phyloP scores from a whole-genome alignment of 2,113 vertebrate genomes.

The Bubo scandiacus region DNA sequence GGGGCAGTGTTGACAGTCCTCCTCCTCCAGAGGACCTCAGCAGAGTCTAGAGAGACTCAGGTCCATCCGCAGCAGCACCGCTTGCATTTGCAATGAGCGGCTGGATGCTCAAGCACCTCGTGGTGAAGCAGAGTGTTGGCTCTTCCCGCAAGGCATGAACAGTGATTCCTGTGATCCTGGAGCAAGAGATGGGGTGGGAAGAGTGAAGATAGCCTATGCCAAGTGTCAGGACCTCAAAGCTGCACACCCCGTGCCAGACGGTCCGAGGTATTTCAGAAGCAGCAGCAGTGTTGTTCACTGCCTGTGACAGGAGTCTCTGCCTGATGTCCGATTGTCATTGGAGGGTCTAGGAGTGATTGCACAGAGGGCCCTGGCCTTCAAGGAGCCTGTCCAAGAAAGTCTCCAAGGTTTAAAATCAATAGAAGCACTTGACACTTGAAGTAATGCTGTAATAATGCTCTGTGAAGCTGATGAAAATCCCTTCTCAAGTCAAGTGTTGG shows the following conservation, averaged over 20 bases:
- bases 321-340: background rate
- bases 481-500: background rate
- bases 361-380: background rate
- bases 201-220: background rate
- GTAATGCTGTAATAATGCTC: background rate
- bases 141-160: background rate
- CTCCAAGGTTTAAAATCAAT: background rate
- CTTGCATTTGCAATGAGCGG: rapidly evolving
- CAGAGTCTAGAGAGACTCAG: background rate
- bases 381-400: background rate
- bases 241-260: rapidly evolving
- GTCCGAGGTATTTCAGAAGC: background rate
- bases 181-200: background rate
- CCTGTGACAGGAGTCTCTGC: background rate
- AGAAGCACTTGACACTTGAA: background rate
- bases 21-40: background rate
- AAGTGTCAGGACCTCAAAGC: background rate
- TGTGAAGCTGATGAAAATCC: background rate
- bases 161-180: background rate
- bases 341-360: background rate
- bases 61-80: background rate
- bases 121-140: background rate
- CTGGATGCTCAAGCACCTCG: rapidly evolving
- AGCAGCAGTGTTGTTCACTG: background rate
- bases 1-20: background rate